Evolutionary conservation across 2,113 vertebrate genomes (phyloP), one percentile per base, ranked within the genome.

Genomic region (Sebastes fasciatus): DNA sequence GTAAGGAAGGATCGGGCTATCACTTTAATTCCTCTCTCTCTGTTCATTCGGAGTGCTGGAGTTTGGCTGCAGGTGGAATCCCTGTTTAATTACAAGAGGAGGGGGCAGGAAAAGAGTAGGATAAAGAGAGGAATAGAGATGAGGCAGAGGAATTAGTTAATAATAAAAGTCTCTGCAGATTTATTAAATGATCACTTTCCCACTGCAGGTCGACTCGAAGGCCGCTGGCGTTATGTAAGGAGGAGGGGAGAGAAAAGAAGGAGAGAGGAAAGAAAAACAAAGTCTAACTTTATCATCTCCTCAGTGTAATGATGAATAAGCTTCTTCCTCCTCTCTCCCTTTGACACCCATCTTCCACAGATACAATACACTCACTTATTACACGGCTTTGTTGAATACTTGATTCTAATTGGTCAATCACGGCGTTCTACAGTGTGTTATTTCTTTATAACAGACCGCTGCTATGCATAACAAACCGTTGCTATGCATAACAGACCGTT

Each of bases 151-250:
- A 94, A 93, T 94, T 93, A 93, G 90, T 89, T 87, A 86, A 86
- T 93, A 92, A 94, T 93, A 93, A 93, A 94, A 86, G 80, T 91
- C 82, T 84, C 71, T 83, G 86, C 90, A 74, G 88, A 92, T 93
- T 91, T 93, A 90, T 87, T 88, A 92, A 89, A 93, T 81, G 89
- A 90, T 92, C 82, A 75, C 77, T 89, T 85, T 89, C 82, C 76
- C 77, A 65, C 77, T 52, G 54, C 83, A 84, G 85, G 88, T 83
- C 85, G 88, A 88, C 74, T 87, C 65, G 1, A 70, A 61, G 74
- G 85, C 89, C 70, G 6, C 54, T 62, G 81, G 85, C 74, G 66
- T 81, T 79, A 17, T 79, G 49, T 77, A 63, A 71, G 74, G 49
- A 69, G 48, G 51, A 58, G 80, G 68, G 54, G 45, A 79, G 40